Evolutionary conservation across 2,888 invertebrate species (phyloP).

Genomic region (Nephrotoma flavescens): DNA sequence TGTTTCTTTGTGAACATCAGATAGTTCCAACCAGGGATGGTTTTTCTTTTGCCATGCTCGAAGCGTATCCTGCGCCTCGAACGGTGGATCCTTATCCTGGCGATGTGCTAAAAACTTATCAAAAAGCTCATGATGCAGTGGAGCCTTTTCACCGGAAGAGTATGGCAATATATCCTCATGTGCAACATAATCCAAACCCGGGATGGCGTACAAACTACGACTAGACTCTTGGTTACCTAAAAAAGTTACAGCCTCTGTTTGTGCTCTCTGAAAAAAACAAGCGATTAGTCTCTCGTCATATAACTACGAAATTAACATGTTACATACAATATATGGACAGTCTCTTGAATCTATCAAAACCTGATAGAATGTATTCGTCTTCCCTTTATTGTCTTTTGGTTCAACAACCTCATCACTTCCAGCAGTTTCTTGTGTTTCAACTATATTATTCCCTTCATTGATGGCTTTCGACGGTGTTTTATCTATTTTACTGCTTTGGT

Average conservation of each 20-base stretch:
- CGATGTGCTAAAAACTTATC: slow-evolving; percentile 82
- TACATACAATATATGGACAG: slow-evolving; percentile 90
- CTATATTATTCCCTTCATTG: background rate
- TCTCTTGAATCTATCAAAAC: slow-evolving; percentile 94
- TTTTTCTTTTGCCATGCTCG: slow-evolving; percentile 95
- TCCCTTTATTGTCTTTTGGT: slow-evolving; percentile 73
- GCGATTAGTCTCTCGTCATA: background rate
- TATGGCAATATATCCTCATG: slow-evolving; percentile 97
- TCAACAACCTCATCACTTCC: slow-evolving; percentile 24
- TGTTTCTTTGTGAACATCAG: slow-evolving; percentile 94
- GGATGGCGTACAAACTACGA: slow-evolving; percentile 88
- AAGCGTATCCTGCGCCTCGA: slow-evolving; percentile 75
- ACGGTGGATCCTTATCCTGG: slow-evolving; percentile 69
- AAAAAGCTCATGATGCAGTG: slow-evolving; percentile 90
- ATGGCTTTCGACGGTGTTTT: slow-evolving; percentile 20
- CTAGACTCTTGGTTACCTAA: slow-evolving; percentile 92
- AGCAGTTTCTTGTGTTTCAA: background rate
- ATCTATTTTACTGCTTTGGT: slow-evolving; percentile 37
- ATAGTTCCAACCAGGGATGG: slow-evolving; percentile 91
- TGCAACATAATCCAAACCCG: slow-evolving; percentile 93
- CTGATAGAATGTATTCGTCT: slow-evolving; percentile 92
- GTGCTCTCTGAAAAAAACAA: slow-evolving; percentile 52
- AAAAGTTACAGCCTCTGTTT: slow-evolving; percentile 95
- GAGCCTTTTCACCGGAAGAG: slow-evolving; percentile 70
- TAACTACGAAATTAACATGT: slow-evolving; percentile 28